phyloP scores from a whole-genome alignment of 2,797 vertebrate species.

The Tinamus major region DNA sequence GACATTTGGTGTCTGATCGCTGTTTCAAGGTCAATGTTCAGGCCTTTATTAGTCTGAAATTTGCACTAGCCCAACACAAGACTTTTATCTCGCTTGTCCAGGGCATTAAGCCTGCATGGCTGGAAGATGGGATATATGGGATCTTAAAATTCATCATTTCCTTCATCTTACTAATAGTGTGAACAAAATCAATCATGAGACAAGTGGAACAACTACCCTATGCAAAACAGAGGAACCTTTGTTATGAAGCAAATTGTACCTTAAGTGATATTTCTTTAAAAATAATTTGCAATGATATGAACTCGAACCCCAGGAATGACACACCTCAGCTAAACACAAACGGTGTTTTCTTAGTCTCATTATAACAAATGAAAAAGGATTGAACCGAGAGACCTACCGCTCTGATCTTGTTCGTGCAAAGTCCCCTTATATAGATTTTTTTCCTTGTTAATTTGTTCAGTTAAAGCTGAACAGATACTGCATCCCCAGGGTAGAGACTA shows the following conservation, averaged over 20 bases:
- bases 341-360: neutral
- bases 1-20: neutral
- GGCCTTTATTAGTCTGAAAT: neutral
- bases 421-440: rapidly evolving
- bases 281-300: neutral
- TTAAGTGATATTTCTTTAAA: neutral
- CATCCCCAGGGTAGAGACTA: rapidly evolving
- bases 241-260: neutral
- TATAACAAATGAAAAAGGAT: neutral
- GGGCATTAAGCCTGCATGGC: neutral
- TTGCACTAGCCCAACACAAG: neutral
- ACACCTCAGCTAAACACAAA: neutral
- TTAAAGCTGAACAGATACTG: neutral
- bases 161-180: neutral
- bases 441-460: neutral
- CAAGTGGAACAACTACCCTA: neutral
- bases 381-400: neutral
- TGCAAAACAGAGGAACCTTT: rapidly evolving
- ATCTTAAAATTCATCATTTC: neutral
- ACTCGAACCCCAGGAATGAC: neutral
- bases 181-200: neutral
- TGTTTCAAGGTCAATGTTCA: neutral
- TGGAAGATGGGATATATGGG: neutral
- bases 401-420: rapidly evolving
- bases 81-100: rapidly evolving